A percentile compares a stretch with the other conserved stretches of the same genome.
Conservation (phyloP, 2,113 vertebrate genomes). For the Microcebus ravelobensis region DNA sequence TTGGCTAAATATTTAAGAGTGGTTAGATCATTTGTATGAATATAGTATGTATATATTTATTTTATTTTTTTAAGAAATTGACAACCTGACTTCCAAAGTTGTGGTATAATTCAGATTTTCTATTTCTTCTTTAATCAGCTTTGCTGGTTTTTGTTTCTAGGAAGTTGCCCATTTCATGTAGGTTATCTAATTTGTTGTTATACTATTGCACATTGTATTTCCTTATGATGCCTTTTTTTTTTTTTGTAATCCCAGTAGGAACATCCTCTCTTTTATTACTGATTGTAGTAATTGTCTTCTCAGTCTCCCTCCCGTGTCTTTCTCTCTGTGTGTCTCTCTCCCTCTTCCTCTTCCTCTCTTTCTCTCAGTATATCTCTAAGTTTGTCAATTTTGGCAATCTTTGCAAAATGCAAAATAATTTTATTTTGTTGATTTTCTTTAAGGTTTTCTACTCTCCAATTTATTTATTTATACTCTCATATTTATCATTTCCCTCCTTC, state of each 20-base stretch:
- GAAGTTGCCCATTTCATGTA: neutral
- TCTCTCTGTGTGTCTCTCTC: too few species aligned
- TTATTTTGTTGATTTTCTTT: too few species aligned
- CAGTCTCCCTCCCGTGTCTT: too few species aligned
- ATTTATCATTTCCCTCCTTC: neutral
- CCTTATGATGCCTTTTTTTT: neutral
- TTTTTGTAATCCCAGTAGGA: neutral
- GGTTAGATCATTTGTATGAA: neutral
- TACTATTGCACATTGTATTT: neutral
- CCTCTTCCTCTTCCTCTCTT: too few species aligned
- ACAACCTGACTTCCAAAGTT: neutral
- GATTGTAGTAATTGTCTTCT: neutral
- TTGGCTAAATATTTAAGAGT: neutral
- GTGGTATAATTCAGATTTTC: neutral
- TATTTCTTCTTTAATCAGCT: neutral
- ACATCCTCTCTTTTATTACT: neutral
- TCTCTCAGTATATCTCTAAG: too few species aligned
- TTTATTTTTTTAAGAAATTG: neutral
- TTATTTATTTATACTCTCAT: neutral
- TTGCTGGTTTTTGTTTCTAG: neutral
- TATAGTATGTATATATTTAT: neutral
- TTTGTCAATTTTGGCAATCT: neutral
- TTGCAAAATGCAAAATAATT: too few species aligned
- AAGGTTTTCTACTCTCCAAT: neutral
- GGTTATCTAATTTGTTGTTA: neutral